Evolutionary conservation across 2,888 invertebrate species (phyloP).

Genomic region (Cybosia mesomella): DNA sequence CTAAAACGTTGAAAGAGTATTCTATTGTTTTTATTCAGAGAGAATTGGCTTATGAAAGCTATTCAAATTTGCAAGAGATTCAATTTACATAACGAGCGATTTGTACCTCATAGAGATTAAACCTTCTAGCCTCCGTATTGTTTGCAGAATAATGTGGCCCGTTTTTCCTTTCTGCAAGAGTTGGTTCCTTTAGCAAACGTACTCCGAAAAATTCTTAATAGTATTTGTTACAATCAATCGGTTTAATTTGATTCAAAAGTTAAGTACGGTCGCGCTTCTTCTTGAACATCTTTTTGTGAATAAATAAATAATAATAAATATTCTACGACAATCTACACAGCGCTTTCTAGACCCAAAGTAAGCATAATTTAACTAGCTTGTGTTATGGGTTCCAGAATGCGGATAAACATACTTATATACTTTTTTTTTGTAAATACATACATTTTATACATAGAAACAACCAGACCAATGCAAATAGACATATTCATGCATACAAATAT

Average conservation of each 20-base stretch:
- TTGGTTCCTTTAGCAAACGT: conserved; percentile 59
- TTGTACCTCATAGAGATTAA: conserved; percentile 81
- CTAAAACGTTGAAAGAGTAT: conserved; percentile 72
- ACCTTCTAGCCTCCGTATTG: conserved; percentile 68
- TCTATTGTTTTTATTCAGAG: conserved; percentile 80
- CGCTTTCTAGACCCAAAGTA: too few relatives aligned
- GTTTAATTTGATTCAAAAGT: conserved; percentile 50
- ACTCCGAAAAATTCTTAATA: conserved; percentile 53
- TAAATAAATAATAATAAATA: too few relatives aligned
- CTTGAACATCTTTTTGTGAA: conserved; percentile 16
- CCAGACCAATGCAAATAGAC: too few relatives aligned
- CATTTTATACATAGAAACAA: too few relatives aligned
- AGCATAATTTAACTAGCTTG: too few relatives aligned
- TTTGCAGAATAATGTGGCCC: conserved; percentile 63
- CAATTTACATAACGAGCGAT: conserved; percentile 86
- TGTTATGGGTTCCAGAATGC: too few relatives aligned
- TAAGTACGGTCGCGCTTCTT: conserved; percentile 27
- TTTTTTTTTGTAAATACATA: too few relatives aligned
- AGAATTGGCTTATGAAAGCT: conserved; percentile 83
- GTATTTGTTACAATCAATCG: conserved; percentile 59
- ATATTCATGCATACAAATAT: too few relatives aligned
- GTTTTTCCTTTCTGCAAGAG: conserved; percentile 61
- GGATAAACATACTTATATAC: too few relatives aligned
- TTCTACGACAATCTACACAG: too few relatives aligned
- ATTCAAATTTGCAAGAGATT: conserved; percentile 84